A percentile compares a stretch with the other conserved stretches of the same genome.
Evolutionary conservation across 2,888 invertebrate species (phyloP).

Genomic region (Ochlodes sylvanus): DNA sequence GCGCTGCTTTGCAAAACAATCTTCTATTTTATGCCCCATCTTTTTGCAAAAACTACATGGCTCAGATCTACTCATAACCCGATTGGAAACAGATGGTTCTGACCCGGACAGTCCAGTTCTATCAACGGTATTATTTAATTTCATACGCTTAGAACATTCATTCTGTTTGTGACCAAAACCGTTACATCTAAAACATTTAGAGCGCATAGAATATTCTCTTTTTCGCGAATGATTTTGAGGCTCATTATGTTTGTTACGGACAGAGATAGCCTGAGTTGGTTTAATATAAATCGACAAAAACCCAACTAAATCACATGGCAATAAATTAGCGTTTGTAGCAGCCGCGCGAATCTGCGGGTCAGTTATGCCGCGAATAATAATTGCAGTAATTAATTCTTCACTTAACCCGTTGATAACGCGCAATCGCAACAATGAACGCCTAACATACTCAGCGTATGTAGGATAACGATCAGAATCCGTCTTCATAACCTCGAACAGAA

Average conservation of each 20-base stretch:
- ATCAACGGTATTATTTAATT: neutral
- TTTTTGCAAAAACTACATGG: no score
- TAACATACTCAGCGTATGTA: constrained; percentile 19
- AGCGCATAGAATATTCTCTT: neutral
- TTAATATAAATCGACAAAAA: constrained; percentile 15
- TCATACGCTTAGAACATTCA: constrained; percentile 1
- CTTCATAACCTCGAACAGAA: constrained; percentile 18
- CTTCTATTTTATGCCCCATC: no score
- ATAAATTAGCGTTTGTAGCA: constrained; percentile 6
- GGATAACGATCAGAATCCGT: constrained; percentile 4
- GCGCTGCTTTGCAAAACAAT: no score
- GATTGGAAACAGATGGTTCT: no score
- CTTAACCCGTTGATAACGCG: constrained; percentile 7
- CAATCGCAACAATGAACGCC: neutral
- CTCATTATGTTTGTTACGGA: neutral
- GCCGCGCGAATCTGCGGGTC: constrained; percentile 15
- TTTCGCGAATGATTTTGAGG: neutral
- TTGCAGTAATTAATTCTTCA: constrained; percentile 1
- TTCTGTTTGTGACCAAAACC: neutral
- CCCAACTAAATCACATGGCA: neutral
- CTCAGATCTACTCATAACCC: no score
- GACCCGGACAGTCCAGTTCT: no score
- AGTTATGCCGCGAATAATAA: constrained; percentile 12
- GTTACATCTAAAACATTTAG: neutral
- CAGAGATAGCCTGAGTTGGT: neutral